Base-by-base conservation (phyloP, 2,888 invertebrate species). In the Acanthosepion esculentum region DNA sequence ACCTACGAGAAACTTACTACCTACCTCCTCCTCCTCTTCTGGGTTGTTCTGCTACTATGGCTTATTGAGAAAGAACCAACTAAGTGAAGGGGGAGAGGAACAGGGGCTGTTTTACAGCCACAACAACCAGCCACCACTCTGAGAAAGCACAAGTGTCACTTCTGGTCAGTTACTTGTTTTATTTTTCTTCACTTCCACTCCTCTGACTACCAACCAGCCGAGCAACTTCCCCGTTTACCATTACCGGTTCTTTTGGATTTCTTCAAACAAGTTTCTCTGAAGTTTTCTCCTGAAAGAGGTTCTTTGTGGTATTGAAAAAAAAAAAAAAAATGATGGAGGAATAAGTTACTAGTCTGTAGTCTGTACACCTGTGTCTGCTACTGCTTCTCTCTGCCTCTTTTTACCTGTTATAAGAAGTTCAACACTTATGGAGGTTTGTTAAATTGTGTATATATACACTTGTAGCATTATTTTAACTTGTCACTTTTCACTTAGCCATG, bases 221-320 rank as follows among this genome's bases (percentile, higher is more conserved):
- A 78, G 15, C 15, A 78, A 78, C 78, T 78, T 78, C n/a, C n/a
- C 15, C n/a, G 12, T 78, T 59, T 59, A 59, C 78, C 78, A n/a
- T 78, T 78, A 78, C 78, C 78, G 78, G 78, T 78, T 78, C 78
- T 78, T 78, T 78, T n/a, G 78, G 78, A n/a, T 78, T 78, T 78
- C 78, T 78, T 78, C n/a, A n/a, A 78, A n/a, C 78, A n/a, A 78
- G n/a, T 78, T 78, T 78, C 78, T 78, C n/a, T n/a, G 8, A n/a
- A n/a, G n/a, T 78, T 78, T n/a, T n/a, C n/a, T n/a, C 78, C n/a
- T 78, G n/a, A 78, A 78, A 78, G n/a, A 92, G 92, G 41, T 53
- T 92, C 53, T 92, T n/a, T 8, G 48, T 48, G 29, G 48, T 26
- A 18, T 50, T 93, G 29, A 53, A 93, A 33, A 48, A 48, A 55